These are phyloP conservation scores for Chrysopilus asiliformis DNA, from an alignment of 2,888 invertebrate genomes.

Conservation along the genomic window DNA sequence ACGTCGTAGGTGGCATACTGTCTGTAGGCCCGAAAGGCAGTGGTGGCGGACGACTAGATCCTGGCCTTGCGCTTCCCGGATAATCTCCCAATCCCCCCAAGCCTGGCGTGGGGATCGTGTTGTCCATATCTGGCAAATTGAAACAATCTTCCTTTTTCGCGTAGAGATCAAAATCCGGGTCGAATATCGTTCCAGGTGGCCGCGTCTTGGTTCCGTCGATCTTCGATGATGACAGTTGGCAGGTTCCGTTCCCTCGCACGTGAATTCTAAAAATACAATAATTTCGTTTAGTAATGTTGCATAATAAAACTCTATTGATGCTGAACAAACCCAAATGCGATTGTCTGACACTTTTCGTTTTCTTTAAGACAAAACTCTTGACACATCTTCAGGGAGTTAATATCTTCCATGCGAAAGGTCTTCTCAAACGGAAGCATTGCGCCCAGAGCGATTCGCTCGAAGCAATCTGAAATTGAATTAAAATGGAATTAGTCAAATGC, in stretches of 20 bases:
- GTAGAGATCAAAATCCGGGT: constrained; percentile 51
- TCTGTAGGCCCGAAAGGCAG: constrained; percentile 6
- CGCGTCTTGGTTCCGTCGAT: constrained; percentile 38
- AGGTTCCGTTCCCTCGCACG: constrained; percentile 47
- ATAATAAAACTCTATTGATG: constrained; percentile 23
- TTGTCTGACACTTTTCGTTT: constrained; percentile 46
- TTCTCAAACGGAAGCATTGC: constrained; percentile 44
- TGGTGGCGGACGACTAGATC: constrained; percentile 4
- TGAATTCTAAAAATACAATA: constrained; percentile 38
- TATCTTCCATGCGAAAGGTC: constrained; percentile 46
- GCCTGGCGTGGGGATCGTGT: not conserved
- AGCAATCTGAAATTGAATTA: constrained; percentile 44
- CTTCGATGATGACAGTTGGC: constrained; percentile 40
- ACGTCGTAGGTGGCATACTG: not conserved
- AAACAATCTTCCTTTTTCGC: constrained; percentile 42
- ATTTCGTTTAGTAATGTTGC: not conserved
- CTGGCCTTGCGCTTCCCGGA: not conserved
- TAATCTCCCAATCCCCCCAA: not conserved
- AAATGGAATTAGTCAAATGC: too few relatives aligned
- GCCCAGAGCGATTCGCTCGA: constrained; percentile 49
- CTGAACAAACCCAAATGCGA: constrained; percentile 56
- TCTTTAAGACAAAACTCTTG: constrained; percentile 50
- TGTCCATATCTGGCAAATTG: constrained; percentile 17
- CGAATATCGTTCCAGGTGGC: constrained; percentile 39
- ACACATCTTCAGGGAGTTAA: constrained; percentile 46